A percentile compares a stretch with the other conserved stretches of the same genome.
These are phyloP conservation scores for Macropus fuliginosus DNA, from an alignment of 2,797 vertebrate genomes.

Conservation along the genomic window DNA sequence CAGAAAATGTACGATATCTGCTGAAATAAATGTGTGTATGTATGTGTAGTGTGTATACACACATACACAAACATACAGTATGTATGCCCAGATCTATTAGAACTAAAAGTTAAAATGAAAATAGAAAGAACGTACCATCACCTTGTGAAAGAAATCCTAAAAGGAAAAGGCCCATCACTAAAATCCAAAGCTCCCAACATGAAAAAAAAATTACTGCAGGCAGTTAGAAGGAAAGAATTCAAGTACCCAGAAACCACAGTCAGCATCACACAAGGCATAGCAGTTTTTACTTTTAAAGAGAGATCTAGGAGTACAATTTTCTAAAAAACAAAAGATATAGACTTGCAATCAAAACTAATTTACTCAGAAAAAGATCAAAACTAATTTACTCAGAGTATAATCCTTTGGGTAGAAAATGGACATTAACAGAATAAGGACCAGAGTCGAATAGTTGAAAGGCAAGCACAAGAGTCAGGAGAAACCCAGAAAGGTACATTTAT, in stretches of 20 bases:
- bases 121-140: not conserved
- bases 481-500: not conserved
- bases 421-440: not conserved
- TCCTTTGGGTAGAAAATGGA: not conserved
- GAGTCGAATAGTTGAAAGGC: not conserved
- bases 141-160: not conserved
- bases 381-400: not conserved
- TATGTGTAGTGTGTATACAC: too few relatives aligned
- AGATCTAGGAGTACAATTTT: not conserved
- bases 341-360: not conserved
- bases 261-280: not conserved
- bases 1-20: not conserved
- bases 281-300: not conserved
- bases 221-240: not conserved
- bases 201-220: not conserved
- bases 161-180: not conserved
- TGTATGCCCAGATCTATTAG: not conserved
- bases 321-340: not conserved
- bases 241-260: not conserved
- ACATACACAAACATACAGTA: not conserved
- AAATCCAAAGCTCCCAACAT: not conserved
- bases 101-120: not conserved
- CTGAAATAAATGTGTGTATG: too few relatives aligned
- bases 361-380: not conserved
- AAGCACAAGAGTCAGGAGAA: not conserved